phyloP scores from a whole-genome alignment of 2,797 vertebrate species.

The Peromyscus melanophrys region DNA sequence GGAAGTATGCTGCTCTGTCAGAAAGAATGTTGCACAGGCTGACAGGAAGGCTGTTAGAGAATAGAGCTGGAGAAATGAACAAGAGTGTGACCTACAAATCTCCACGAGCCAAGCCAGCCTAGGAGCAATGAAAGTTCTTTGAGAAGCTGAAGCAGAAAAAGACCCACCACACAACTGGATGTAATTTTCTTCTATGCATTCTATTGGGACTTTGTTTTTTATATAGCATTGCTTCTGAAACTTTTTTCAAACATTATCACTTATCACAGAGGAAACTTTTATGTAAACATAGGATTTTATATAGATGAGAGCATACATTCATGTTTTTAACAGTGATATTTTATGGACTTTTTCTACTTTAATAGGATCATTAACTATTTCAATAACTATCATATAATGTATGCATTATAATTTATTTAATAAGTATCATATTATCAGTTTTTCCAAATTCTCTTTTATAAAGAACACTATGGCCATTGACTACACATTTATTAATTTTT shows the following conservation, averaged over 20 bases:
- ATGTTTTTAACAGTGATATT: background rate
- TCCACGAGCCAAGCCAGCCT: background rate
- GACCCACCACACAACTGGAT: background rate
- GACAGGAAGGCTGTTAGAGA: background rate
- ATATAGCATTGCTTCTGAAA: background rate
- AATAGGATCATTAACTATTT: background rate
- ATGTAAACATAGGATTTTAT: background rate
- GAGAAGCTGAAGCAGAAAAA: background rate
- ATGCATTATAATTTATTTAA: background rate
- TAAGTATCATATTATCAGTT: background rate
- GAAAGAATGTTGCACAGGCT: background rate
- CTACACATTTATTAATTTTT: no score
- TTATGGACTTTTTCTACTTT: background rate
- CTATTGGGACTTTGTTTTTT: background rate
- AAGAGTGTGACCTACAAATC: background rate
- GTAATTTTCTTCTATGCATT: no score
- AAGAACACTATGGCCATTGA: background rate
- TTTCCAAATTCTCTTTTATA: background rate
- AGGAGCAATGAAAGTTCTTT: background rate
- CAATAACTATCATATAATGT: background rate
- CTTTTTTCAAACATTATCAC: background rate
- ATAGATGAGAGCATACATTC: background rate
- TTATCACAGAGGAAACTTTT: background rate
- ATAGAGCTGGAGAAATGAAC: background rate
- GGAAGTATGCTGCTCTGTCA: no score